phyloP scores from a whole-genome alignment of 1,140 invertebrate species.

The Zaprionus davidi region DNA sequence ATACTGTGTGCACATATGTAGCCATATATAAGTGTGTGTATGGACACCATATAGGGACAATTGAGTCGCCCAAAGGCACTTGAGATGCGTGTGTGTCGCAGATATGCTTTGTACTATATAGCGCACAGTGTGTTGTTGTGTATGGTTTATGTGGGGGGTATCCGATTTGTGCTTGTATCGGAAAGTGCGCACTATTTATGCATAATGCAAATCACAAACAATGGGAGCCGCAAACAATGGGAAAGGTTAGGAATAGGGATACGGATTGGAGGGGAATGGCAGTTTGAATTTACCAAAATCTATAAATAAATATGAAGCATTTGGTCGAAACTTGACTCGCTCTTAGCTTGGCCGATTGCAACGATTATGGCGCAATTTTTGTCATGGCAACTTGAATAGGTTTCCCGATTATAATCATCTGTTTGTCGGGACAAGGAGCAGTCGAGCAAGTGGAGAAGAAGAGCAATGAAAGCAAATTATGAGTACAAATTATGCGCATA shows the following conservation, averaged over 20 bases:
- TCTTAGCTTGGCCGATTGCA: slow-evolving; percentile 16
- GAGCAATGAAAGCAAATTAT: slow-evolving; percentile 57
- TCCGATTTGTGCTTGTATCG: slow-evolving; percentile 1
- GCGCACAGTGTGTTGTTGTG: background rate
- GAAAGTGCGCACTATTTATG: background rate
- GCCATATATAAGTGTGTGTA: background rate
- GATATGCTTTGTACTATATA: background rate
- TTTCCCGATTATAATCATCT: slow-evolving; percentile 37
- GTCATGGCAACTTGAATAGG: slow-evolving; percentile 50
- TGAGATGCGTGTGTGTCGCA: background rate
- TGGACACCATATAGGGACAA: background rate
- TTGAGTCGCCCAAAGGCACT: slow-evolving; percentile 7
- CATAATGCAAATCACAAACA: slow-evolving; percentile 27
- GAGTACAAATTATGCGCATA: slow-evolving; percentile 73
- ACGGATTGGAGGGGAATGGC: background rate
- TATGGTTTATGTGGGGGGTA: background rate
- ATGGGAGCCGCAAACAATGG: slow-evolving; percentile 12
- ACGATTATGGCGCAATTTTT: slow-evolving; percentile 65
- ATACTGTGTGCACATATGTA: background rate
- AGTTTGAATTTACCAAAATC: slow-evolving; percentile 32
- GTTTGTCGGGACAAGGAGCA: slow-evolving; percentile 14
- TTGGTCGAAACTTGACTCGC: slow-evolving; percentile 26
- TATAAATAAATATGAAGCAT: slow-evolving; percentile 52
- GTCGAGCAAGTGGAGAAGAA: slow-evolving; percentile 19
- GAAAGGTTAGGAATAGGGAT: background rate